Evolutionary conservation across 64 coral and sea anemone species (phyloP).

Genomic region (Porites australiensis): DNA sequence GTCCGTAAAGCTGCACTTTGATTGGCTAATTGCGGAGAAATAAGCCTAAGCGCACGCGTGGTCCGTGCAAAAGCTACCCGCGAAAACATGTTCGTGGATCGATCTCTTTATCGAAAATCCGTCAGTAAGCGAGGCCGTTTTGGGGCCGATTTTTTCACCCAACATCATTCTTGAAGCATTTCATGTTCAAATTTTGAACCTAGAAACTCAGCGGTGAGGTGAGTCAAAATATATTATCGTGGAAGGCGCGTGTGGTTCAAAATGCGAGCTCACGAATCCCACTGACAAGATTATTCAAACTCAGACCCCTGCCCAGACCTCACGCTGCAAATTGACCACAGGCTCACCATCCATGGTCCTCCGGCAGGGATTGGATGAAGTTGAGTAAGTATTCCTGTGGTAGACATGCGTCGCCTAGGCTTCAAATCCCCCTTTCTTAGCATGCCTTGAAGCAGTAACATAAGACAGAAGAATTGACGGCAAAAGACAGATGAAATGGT

Average conservation of each 20-base stretch:
- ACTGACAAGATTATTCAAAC: neutral
- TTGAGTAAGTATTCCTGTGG: too few species aligned
- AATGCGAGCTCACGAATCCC: neutral
- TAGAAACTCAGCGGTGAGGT: neutral
- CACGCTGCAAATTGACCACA: too few species aligned
- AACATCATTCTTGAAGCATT: neutral
- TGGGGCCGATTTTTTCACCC: neutral
- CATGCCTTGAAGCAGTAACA: too few species aligned
- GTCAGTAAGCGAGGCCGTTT: neutral
- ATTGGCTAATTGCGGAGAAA: slow-evolving; percentile 74
- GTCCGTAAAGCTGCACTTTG: slow-evolving; percentile 35
- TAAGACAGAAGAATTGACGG: too few species aligned
- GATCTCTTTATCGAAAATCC: neutral
- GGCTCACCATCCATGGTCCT: too few species aligned
- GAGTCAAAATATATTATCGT: neutral
- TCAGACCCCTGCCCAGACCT: neutral
- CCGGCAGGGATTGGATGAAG: too few species aligned
- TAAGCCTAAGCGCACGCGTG: slow-evolving; percentile 62
- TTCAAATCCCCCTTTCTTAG: too few species aligned
- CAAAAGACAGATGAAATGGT: too few species aligned
- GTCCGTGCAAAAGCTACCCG: slow-evolving; percentile 47
- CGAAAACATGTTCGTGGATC: slow-evolving; percentile 27
- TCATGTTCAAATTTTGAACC: neutral
- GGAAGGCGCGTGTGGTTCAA: neutral
- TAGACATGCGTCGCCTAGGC: too few species aligned